These are phyloP conservation scores for Andrena marginata DNA, from an alignment of 2,888 invertebrate genomes.

Conservation along the genomic window DNA sequence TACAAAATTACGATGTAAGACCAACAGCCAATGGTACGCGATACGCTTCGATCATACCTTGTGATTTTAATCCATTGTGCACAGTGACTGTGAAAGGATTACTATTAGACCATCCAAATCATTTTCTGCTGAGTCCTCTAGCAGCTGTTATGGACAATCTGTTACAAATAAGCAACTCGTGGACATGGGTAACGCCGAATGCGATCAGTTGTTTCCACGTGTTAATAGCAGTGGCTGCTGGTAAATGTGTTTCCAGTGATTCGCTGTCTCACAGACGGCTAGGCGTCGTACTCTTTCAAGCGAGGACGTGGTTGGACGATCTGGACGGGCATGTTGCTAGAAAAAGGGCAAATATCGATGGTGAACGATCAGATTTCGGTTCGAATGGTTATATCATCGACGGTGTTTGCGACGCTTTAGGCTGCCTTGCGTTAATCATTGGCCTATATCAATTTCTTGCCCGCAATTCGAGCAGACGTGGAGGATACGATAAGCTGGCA, in stretches of 20 bases:
- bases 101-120: constrained; percentile 93
- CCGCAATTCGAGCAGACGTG: constrained; percentile 90
- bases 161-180: constrained; percentile 88
- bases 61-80: constrained; percentile 91
- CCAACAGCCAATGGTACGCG: constrained; percentile 84
- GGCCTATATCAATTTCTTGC: constrained; percentile 90
- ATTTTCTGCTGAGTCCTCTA: constrained; percentile 93
- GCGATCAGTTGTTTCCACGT: constrained; percentile 94
- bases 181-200: constrained; percentile 91
- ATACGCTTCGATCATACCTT: constrained; percentile 87
- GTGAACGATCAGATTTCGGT: constrained; percentile 93
- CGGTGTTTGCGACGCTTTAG: constrained; percentile 92
- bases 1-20: constrained; percentile 89
- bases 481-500: constrained; percentile 90
- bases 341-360: constrained; percentile 90
- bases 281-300: constrained; percentile 92
- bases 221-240: constrained; percentile 90
- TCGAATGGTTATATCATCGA: constrained; percentile 93
- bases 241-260: constrained; percentile 91
- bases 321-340: constrained; percentile 95
- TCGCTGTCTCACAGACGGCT: constrained; percentile 90
- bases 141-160: constrained; percentile 91
- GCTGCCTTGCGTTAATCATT: constrained; percentile 90
- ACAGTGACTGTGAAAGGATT: constrained; percentile 93
- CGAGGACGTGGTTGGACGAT: constrained; percentile 94